Evolutionary conservation across 2,113 vertebrate genomes (phyloP), one percentile per base, ranked within the genome.

Genomic region (Gracilinanus agilis): DNA sequence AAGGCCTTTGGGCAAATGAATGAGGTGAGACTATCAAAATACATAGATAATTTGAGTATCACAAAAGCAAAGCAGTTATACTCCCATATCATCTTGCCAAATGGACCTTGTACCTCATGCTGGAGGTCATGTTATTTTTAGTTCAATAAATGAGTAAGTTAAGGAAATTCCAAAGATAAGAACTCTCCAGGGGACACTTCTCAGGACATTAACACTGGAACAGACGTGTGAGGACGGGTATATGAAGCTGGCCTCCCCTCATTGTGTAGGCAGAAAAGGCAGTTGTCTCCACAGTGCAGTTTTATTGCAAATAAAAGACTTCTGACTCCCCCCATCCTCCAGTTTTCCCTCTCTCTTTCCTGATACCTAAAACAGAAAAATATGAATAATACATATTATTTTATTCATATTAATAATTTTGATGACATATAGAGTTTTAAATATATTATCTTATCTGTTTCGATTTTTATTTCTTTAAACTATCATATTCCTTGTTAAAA

Each of bases 51-150:
- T 92, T 61, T 92, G 92, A 91, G 53, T 91, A 25, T 90, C 53
- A 93, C 91, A 92, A 90, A 92, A 96, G 89, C 55, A 96, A 9
- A 96, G 83, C 92, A 90, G 93, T 94, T 90, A 96, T 55, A 93
- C 91, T 55, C 92, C 55, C 83, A 89, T 90, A 53, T 88, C 95
- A 95, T 91, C 91, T 93, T 97, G 67, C 67, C 61, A 83, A 94
- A 92, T 53, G 29, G 53, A 90, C 91, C 24, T 16, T 34, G 58
- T 54, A 27, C 91, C 55, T 97, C 53, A 91, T 91, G 29, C 49
- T 89, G 88, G 54, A 91, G 44, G 91, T 95, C 96, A 93, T 16
- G 7, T n/a, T 83, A 83, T 23, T 83, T 83, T 83, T 40, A 83
- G n/a, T 83, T 83, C 67, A 83, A 40, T 40, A 40, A 83, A 53